phyloP scores from a whole-genome alignment of 2,113 vertebrate genomes.

The Percina caprodes region DNA sequence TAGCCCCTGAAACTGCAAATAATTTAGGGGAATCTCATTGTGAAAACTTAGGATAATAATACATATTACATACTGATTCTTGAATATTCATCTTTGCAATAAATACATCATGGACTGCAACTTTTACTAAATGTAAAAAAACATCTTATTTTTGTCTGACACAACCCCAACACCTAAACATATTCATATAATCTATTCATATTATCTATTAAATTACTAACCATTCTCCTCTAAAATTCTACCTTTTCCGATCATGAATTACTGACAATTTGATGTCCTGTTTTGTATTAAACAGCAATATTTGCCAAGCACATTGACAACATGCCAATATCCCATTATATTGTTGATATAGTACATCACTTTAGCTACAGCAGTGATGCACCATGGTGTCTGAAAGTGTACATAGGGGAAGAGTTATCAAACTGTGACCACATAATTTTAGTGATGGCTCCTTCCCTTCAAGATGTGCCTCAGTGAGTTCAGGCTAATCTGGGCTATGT shows the following conservation, averaged over 20 bases:
- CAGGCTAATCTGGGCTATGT: constrained; percentile 63
- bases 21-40: neutral
- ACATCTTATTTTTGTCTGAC: neutral
- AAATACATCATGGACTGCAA: neutral
- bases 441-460: constrained; percentile 83
- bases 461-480: constrained; percentile 80
- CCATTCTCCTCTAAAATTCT: neutral
- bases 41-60: neutral
- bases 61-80: neutral
- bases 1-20: neutral
- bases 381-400: constrained; percentile 17
- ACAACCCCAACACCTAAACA: neutral
- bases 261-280: neutral
- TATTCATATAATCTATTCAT: too few relatives aligned
- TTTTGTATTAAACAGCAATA: neutral
- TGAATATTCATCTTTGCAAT: neutral
- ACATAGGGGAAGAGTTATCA: constrained; percentile 82
- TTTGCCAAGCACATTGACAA: neutral
- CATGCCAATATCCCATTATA: neutral
- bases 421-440: constrained; percentile 84
- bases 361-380: neutral
- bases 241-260: neutral
- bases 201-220: neutral
- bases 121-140: neutral
- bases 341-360: neutral